These are phyloP conservation scores for Myotis planiceps DNA, from an alignment of 2,797 vertebrate species.

Conservation along the genomic window DNA sequence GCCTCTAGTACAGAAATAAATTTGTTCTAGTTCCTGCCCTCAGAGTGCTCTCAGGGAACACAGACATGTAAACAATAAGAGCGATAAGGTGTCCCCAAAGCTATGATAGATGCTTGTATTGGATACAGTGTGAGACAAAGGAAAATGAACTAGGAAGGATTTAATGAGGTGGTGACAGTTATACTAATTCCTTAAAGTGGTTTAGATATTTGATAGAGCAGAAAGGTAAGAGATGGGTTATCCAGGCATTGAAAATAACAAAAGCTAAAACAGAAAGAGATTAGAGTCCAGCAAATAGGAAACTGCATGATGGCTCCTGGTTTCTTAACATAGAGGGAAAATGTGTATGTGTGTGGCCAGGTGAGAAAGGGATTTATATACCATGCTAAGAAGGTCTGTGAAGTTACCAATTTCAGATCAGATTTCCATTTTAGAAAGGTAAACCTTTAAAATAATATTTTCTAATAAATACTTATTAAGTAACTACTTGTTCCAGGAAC, in stretches of 20 bases:
- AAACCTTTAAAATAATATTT: background rate
- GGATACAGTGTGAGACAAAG: background rate
- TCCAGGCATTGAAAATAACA: background rate
- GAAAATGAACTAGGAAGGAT: background rate
- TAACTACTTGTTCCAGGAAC: background rate
- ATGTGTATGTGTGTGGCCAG: background rate
- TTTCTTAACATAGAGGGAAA: background rate
- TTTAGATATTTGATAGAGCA: background rate
- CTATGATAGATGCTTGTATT: background rate
- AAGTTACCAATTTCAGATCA: background rate
- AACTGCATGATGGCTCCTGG: background rate
- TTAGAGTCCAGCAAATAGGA: background rate
- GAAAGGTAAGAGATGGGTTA: background rate
- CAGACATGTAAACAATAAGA: background rate
- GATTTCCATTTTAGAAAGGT: background rate
- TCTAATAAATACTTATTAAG: background rate
- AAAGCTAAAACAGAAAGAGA: background rate
- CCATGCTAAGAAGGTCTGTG: background rate
- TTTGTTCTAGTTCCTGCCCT: background rate
- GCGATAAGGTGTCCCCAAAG: background rate
- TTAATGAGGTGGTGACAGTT: background rate
- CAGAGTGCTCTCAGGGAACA: background rate
- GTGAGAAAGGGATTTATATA: background rate
- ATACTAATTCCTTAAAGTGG: background rate
- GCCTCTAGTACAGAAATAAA: background rate